A percentile compares a stretch with the other conserved stretches of the same genome.
Conservation (phyloP, 2,888 invertebrate genomes). For the Chrysolina haemoptera region DNA sequence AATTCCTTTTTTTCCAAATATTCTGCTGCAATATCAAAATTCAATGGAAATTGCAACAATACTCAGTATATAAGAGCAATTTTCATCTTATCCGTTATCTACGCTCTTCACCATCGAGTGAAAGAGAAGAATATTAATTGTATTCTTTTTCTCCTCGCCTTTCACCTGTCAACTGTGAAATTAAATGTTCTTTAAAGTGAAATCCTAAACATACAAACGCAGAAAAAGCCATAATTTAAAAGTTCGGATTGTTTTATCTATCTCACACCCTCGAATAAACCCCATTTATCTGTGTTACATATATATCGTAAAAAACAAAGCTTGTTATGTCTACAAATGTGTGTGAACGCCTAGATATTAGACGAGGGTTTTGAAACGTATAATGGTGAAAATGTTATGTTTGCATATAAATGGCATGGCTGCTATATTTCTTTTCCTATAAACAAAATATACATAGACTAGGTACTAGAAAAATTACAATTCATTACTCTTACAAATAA, state of each 20-base stretch:
- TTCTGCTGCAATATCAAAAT: too few relatives aligned
- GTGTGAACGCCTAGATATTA: constrained; percentile 42
- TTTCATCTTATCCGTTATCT: constrained; percentile 11
- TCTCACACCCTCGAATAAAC: constrained; percentile 44
- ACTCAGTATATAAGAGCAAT: constrained; percentile 5
- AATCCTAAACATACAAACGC: constrained; percentile 41
- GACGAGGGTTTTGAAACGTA: constrained; percentile 35
- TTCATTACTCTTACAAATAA: too few relatives aligned
- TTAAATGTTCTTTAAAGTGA: constrained; percentile 35
- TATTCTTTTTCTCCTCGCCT: constrained; percentile 29
- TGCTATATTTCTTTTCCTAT: constrained; percentile 32
- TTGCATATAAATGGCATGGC: constrained; percentile 44
- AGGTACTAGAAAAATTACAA: too few relatives aligned
- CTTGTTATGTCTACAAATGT: constrained; percentile 47
- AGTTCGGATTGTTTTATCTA: constrained; percentile 46
- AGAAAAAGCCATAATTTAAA: constrained; percentile 45
- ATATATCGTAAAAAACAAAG: constrained; percentile 46
- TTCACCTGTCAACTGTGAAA: constrained; percentile 40
- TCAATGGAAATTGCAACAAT: not conserved
- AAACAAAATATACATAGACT: constrained; percentile 13
- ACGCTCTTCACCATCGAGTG: constrained; percentile 14
- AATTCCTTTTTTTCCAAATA: too few relatives aligned
- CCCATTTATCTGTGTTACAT: constrained; percentile 44
- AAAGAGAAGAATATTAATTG: constrained; percentile 30
- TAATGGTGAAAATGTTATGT: constrained; percentile 43